A percentile compares a stretch with the other conserved stretches of the same genome.
These are phyloP conservation scores for Dromococcyx pavoninus DNA, from an alignment of 2,797 vertebrate species.

Conservation along the genomic window DNA sequence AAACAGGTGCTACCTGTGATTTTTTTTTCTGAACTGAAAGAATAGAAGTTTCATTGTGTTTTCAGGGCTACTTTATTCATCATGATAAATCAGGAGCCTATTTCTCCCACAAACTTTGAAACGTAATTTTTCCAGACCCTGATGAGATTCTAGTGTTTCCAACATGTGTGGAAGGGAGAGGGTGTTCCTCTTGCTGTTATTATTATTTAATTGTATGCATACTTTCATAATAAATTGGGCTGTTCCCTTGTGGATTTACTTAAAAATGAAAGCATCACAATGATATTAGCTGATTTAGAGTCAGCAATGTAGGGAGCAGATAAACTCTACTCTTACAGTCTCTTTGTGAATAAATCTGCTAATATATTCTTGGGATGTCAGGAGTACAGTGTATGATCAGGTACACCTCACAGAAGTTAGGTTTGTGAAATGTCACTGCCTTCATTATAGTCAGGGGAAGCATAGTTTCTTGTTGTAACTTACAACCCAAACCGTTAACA, in stretches of 20 bases:
- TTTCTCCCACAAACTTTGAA: not conserved
- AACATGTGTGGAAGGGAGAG: not conserved
- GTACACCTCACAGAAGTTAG: not conserved
- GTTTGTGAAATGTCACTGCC: not conserved
- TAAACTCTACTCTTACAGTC: not conserved
- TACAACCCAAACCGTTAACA: not conserved
- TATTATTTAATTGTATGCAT: constrained; percentile 2
- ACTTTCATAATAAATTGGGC: not conserved
- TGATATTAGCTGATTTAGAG: not conserved
- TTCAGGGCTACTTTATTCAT: constrained; percentile 3
- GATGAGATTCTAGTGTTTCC: constrained; percentile 14
- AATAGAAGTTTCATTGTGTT: constrained; percentile 30
- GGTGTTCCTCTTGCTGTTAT: not conserved
- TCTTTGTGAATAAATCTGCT: not conserved
- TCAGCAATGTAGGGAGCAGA: not conserved
- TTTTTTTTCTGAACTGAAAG: not conserved
- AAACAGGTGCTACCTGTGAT: not conserved
- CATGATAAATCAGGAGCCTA: not conserved
- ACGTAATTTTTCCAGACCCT: constrained; percentile 15
- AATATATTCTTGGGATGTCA: not conserved
- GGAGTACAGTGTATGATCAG: not conserved
- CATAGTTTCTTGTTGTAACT: not conserved
- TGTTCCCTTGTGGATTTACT: constrained; percentile 24
- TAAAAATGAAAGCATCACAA: not conserved
- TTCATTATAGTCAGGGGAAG: not conserved